Conservation (phyloP, 2,113 vertebrate species). For the Mola mola region DNA sequence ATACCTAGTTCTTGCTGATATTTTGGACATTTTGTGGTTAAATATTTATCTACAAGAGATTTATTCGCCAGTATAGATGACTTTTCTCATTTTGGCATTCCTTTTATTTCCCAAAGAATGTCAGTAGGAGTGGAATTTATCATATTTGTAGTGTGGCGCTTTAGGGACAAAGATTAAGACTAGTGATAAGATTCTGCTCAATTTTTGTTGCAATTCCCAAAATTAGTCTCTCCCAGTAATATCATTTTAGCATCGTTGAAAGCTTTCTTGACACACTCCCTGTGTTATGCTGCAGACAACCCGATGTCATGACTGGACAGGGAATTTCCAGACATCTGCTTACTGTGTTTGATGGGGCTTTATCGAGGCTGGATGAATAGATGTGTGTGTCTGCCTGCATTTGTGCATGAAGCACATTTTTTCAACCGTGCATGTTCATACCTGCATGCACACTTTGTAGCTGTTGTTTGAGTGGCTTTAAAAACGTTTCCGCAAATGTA, state of each 20-base stretch:
- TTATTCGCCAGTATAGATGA: background rate
- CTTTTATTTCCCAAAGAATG: background rate
- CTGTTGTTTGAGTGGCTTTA: conserved; percentile 24
- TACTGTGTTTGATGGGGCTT: conserved; percentile 14
- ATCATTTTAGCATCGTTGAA: conserved; percentile 27
- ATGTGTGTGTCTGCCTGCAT: conserved; percentile 15
- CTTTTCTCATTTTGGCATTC: conserved; percentile 16
- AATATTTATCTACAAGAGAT: conserved; percentile 37
- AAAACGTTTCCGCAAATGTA: conserved; percentile 17
- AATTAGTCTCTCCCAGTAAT: conserved; percentile 10
- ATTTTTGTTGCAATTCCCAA: background rate
- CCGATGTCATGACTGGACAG: conserved; percentile 45
- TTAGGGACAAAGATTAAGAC: background rate
- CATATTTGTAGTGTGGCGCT: background rate
- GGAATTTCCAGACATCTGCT: conserved; percentile 68
- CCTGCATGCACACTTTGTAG: conserved; percentile 38
- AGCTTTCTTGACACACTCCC: conserved; percentile 2
- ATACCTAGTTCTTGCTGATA: too few species aligned
- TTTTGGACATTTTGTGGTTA: conserved; percentile 13
- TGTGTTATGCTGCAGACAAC: conserved; percentile 15
- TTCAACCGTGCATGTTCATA: conserved; percentile 19
- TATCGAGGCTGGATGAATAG: conserved; percentile 7
- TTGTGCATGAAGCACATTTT: conserved; percentile 20
- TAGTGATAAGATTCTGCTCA: background rate
- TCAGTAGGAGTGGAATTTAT: too few species aligned